Conservation (phyloP, 1,140 invertebrate species). For the Drosophila lacteicornis region DNA sequence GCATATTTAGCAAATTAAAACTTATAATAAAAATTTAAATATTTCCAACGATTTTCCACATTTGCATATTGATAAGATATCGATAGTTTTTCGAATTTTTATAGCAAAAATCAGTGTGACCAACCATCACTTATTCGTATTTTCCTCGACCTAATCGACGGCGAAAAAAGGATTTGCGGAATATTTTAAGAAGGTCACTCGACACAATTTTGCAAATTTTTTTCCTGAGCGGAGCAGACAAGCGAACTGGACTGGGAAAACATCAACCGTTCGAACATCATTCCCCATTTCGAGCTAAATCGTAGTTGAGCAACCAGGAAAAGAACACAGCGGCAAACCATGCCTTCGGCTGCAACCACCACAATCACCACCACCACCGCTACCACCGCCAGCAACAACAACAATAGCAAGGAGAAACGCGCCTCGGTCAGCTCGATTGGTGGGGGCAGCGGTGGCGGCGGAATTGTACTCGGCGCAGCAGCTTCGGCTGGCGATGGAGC, state of each 20-base stretch:
- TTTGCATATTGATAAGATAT: too few species aligned
- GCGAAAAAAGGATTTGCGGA: neutral
- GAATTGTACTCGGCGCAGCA: slow-evolving; percentile 51
- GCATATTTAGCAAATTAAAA: too few species aligned
- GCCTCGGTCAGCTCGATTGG: slow-evolving; percentile 77
- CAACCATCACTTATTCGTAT: neutral
- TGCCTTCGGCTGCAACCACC: slow-evolving; percentile 83
- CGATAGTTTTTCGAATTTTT: neutral
- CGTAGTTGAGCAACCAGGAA: slow-evolving; percentile 69
- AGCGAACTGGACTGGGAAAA: slow-evolving; percentile 60
- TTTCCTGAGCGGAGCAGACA: slow-evolving; percentile 58
- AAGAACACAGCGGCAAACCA: slow-evolving; percentile 77
- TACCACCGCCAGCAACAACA: slow-evolving; percentile 65
- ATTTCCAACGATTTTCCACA: too few species aligned
- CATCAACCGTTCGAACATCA: slow-evolving; percentile 70
- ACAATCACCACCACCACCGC: slow-evolving; percentile 68
- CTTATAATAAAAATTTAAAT: too few species aligned
- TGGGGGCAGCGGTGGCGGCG: slow-evolving; percentile 63
- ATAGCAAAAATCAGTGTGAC: neutral
- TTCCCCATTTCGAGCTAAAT: slow-evolving; percentile 72
- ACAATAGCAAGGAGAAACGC: slow-evolving; percentile 81
- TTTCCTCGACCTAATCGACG: neutral
- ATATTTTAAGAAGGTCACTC: neutral
- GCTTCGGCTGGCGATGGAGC: slow-evolving; percentile 13
- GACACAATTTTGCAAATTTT: slow-evolving; percentile 35